A percentile compares a stretch with the other conserved stretches of the same genome.
Conservation (phyloP, 1,140 invertebrate species). For the Drosophila kohkoa region DNA sequence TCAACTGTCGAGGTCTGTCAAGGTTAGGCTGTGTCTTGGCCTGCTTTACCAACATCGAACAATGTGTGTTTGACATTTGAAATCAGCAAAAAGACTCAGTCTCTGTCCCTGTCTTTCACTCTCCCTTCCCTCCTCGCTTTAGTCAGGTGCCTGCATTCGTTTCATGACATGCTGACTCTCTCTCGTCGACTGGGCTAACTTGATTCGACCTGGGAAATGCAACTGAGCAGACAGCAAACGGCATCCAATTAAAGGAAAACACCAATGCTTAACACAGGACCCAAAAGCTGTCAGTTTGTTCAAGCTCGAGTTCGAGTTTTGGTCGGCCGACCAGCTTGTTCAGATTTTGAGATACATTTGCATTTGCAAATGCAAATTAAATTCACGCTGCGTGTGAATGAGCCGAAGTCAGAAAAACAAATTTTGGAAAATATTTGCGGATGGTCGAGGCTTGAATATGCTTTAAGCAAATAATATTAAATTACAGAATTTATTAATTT, state of each 20-base stretch:
- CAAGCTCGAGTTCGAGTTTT: conserved; percentile 11
- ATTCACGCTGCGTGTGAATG: conserved; percentile 58
- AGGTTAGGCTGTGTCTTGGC: conserved; percentile 66
- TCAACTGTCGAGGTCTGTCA: conserved; percentile 51
- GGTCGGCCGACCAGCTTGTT: conserved; percentile 31
- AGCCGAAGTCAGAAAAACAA: conserved; percentile 31
- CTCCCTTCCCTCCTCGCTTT: neutral
- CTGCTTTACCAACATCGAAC: conserved; percentile 63
- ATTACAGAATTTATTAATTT: neutral
- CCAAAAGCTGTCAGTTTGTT: conserved; percentile 64
- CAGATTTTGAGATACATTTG: conserved; percentile 58
- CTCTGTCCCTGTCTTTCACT: neutral
- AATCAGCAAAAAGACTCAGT: conserved; percentile 52
- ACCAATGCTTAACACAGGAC: conserved; percentile 59
- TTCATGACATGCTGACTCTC: conserved; percentile 20
- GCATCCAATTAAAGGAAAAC: conserved; percentile 78
- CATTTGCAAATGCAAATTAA: conserved; percentile 77
- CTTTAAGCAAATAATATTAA: neutral
- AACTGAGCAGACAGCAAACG: conserved; percentile 61
- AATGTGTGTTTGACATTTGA: conserved; percentile 81
- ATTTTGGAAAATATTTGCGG: conserved; percentile 17
- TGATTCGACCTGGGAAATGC: conserved; percentile 52
- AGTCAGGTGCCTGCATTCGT: conserved; percentile 2
- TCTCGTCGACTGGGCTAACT: neutral
- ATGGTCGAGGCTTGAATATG: neutral